phyloP scores from a whole-genome alignment of 2,797 vertebrate species.

The Sebastes diaconus region DNA sequence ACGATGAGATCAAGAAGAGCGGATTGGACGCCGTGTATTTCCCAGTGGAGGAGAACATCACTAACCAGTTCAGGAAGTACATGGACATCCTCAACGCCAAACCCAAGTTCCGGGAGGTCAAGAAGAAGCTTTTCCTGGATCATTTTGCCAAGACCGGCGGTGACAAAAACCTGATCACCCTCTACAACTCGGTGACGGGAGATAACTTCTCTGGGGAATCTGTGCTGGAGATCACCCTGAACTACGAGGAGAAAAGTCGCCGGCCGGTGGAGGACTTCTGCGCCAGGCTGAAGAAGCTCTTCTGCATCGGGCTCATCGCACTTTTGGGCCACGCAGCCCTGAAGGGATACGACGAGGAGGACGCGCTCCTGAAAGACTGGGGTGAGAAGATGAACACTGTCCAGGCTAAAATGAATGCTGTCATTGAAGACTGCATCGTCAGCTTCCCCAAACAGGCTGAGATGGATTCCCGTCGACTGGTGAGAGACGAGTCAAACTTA shows the following conservation, averaged over 20 bases:
- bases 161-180: conserved; percentile 79
- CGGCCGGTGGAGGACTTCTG: conserved; percentile 82
- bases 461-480: conserved; percentile 68
- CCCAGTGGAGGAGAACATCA: conserved; percentile 84
- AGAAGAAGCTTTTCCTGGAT: conserved; percentile 82
- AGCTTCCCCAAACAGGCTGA: conserved; percentile 80
- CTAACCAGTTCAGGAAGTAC: conserved; percentile 85
- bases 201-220: conserved; percentile 78
- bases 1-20: conserved; percentile 83
- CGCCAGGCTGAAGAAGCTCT: conserved; percentile 82
- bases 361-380: conserved; percentile 77
- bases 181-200: conserved; percentile 80
- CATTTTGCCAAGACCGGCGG: conserved; percentile 79
- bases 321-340: conserved; percentile 81
- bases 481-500: conserved; percentile 64
- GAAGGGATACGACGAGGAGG: conserved; percentile 76
- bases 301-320: conserved; percentile 84
- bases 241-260: conserved; percentile 84
- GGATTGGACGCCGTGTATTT: conserved; percentile 77
- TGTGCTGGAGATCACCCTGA: conserved; percentile 80
- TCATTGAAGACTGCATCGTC: conserved; percentile 81
- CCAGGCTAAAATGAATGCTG: conserved; percentile 76
- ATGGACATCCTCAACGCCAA: conserved; percentile 86
- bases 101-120: conserved; percentile 79
- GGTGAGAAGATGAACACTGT: conserved; percentile 76